Conservation (phyloP, 2,113 vertebrate genomes). For the Mormoops blainvillei region DNA sequence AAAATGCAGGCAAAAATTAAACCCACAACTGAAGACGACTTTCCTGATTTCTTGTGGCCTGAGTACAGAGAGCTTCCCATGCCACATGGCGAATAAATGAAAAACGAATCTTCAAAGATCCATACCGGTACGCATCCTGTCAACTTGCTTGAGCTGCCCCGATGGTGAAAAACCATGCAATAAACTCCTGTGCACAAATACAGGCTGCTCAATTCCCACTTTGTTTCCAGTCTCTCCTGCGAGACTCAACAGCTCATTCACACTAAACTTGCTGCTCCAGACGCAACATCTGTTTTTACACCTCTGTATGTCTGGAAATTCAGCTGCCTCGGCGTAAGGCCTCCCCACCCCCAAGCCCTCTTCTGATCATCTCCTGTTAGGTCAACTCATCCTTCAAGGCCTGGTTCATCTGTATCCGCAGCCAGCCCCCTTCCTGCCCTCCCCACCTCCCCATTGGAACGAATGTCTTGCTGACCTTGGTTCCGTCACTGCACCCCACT, state of each 20-base stretch:
- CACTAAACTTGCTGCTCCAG: neutral
- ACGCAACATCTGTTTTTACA: too few species aligned
- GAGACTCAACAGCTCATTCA: neutral
- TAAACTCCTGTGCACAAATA: rapidly evolving
- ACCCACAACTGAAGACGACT: neutral
- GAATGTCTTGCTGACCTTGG: neutral
- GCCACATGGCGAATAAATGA: neutral
- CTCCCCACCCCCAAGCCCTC: neutral
- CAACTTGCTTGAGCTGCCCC: neutral
- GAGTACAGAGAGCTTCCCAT: neutral
- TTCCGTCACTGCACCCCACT: too few species aligned
- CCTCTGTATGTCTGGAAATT: neutral
- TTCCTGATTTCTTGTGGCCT: neutral
- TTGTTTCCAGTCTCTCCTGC: neutral
- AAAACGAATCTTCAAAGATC: neutral
- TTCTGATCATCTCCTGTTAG: neutral
- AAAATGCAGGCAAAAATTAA: neutral
- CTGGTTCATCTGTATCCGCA: neutral
- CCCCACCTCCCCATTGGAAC: neutral
- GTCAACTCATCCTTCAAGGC: neutral
- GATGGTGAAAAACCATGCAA: neutral
- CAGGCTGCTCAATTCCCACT: neutral
- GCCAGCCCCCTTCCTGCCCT: neutral
- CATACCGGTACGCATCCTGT: neutral
- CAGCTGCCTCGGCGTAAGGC: neutral